Base-by-base conservation (phyloP, 1,140 invertebrate species). In the Megalopta genalis region DNA sequence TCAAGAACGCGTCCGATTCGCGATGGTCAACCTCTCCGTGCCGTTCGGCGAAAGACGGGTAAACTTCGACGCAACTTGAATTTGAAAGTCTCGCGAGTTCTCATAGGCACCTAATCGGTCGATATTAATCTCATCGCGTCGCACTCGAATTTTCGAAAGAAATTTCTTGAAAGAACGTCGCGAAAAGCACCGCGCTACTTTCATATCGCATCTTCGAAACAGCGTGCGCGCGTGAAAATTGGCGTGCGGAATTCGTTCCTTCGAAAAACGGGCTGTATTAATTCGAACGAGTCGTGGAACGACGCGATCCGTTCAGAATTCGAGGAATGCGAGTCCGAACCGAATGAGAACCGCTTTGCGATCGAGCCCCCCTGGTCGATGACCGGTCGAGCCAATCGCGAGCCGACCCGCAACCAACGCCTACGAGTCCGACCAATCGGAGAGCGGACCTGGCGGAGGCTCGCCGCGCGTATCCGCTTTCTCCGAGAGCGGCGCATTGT, bases 351-450 rank as follows among this genome's bases (percentile, higher is more conserved):
- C 69, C 80, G 16, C 59, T 59, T 32, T 21, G n/a, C 52, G 73
- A 77, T 69, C 86, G 86, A 83, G 85, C 86, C 88, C 81, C 81
- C 86, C 82, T 79, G 73, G 42, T 59, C 59, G 69, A 79, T 57
- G 81, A 76, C 52, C 73, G 46, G 80, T 68, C 66, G 37, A 77
- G 16, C 88, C 85, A 89, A 88, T 88, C 79, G 62, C 64, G n/a
- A 57, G 10, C 12, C 68, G 52, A 18, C 10, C 63, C 32, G 37
- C 64, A 60, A 81, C 66, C 85, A 74, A 86, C 72, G 80, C 88
- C 87, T 85, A 80, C 80, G 23, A 54, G 57, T 68, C n/a, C 57
- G 49, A 73, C 88, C 86, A 89, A 89, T 88, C 67, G 12, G 71
- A 46, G 27, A 37, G 21, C 18, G 27, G 27, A 42, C 23, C 14